Evolutionary conservation across 2,888 invertebrate species (phyloP), one percentile per base, ranked within the genome.

Genomic region (Dasypolia templi): DNA sequence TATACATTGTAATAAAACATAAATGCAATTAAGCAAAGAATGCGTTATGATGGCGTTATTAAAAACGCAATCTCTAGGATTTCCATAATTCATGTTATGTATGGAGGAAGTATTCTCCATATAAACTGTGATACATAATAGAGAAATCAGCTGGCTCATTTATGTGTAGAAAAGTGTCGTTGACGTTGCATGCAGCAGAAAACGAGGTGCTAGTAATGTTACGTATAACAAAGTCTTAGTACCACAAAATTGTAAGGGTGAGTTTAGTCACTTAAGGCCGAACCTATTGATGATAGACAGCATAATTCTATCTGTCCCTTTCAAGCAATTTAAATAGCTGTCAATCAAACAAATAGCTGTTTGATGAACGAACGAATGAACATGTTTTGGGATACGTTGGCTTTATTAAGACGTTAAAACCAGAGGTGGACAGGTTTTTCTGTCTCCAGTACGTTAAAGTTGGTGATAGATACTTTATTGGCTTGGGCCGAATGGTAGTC

Each of bases 91-190:
- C 39, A 65, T 64, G 35, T 51, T 65, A 66, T 65, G 29, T 53
- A 55, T 29, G 7, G 42, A 82, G 82, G 82, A 79, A 83, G 58
- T 69, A 63, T 72, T 72, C 42, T 65, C 12, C 46, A 69, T 69
- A 66, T 65, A 70, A 81, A 72, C 66, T 82, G 35, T 62, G 26
- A 39, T 53, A 62, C 58, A 44, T 79, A 68, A 72, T 61, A 64
- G 35, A 69, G 63, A 65, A 49, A 72, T 79, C 35, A 55, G 26
- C 53, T 42, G 46, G 53, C 32, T 58, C 14, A 29, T 29, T 35
- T 19, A 29, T 12, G 19, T 39, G 2, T 14, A 51, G 42, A 69
- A 75, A 29, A 49, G 49, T 14, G 26, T n/a, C 19, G n/a, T 62
- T 19, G 1, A 0, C 14, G 39, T 75, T n/a, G 46, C 9, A 22